A percentile compares a stretch with the other conserved stretches of the same genome.
phyloP scores from a whole-genome alignment of 2,797 vertebrate genomes.

The Muscicapa striata region DNA sequence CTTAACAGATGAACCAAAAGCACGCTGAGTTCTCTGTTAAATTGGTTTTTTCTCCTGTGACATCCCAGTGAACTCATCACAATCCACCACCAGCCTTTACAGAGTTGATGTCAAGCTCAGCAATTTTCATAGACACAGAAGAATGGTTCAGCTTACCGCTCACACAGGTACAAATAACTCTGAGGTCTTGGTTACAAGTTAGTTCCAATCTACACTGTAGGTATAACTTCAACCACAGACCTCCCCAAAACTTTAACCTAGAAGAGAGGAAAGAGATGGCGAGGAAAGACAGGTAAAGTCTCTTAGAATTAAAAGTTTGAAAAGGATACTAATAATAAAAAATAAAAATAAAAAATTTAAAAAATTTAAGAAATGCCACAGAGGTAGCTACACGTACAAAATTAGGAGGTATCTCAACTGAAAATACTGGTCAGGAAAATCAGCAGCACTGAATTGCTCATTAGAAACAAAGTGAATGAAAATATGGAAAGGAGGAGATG shows the following conservation, averaged over 20 bases:
- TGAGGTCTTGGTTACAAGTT: conserved; percentile 68
- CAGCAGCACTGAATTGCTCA: background rate
- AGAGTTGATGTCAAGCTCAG: conserved; percentile 1
- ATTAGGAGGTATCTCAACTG: background rate
- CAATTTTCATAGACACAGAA: conserved; percentile 19
- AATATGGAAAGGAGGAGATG: background rate
- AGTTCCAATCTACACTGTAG: conserved; percentile 57
- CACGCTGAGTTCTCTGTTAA: background rate
- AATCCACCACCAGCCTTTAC: background rate
- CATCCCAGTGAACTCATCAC: background rate
- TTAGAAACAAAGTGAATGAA: background rate
- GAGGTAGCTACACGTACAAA: background rate
- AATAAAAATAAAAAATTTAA: no score
- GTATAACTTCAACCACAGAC: conserved; percentile 67
- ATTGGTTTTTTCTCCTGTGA: background rate
- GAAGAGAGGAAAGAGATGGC: conserved; percentile 64
- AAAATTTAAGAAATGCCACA: background rate
- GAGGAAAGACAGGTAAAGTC: conserved; percentile 55
- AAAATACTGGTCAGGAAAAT: background rate
- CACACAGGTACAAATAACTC: conserved; percentile 55
- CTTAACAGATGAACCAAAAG: background rate
- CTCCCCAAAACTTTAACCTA: conserved; percentile 67
- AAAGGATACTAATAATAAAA: background rate
- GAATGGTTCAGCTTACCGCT: conserved; percentile 56
- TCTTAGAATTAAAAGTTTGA: conserved; percentile 29